Conservation (phyloP, 2,888 invertebrate species). For the Nesidiocoris tenuis region DNA sequence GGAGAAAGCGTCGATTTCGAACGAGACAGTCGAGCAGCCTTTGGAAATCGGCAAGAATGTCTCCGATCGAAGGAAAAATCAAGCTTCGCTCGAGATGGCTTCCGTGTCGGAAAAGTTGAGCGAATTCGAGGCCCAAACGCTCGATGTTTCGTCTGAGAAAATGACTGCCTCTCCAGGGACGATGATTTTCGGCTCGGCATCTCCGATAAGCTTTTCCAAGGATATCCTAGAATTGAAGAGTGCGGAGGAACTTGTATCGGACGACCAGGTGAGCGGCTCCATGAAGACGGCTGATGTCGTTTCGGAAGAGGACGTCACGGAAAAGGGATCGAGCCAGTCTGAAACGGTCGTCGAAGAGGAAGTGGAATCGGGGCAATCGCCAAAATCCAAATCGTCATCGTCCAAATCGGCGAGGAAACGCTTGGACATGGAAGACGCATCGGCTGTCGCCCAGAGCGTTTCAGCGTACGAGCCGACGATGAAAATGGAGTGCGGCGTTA, state of each 20-base stretch:
- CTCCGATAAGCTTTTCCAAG: too few relatives aligned
- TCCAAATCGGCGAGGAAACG: conserved; percentile 22
- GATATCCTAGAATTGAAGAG: too few relatives aligned
- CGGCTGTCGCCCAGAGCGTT: not conserved
- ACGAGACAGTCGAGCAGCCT: too few relatives aligned
- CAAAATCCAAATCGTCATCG: not conserved
- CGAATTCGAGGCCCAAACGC: too few relatives aligned
- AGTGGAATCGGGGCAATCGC: not conserved
- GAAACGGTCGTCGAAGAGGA: not conserved
- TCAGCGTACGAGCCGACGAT: conserved; percentile 25
- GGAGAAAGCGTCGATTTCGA: too few relatives aligned
- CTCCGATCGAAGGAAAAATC: conserved; percentile 1
- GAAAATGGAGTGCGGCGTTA: conserved; percentile 22
- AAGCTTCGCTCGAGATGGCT: not conserved
- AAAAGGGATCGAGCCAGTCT: too few relatives aligned
- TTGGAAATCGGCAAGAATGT: not conserved
- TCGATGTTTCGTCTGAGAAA: not conserved
- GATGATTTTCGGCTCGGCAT: too few relatives aligned
- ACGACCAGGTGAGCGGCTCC: too few relatives aligned
- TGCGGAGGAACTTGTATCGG: too few relatives aligned
- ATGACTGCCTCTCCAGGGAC: not conserved
- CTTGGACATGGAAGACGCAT: conserved; percentile 1
- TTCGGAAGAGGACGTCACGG: too few relatives aligned
- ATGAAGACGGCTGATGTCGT: too few relatives aligned
- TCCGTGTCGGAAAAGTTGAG: conserved; percentile 2